Evolutionary conservation across 2,113 vertebrate genomes (phyloP).

Genomic region (Malurus elegans): DNA sequence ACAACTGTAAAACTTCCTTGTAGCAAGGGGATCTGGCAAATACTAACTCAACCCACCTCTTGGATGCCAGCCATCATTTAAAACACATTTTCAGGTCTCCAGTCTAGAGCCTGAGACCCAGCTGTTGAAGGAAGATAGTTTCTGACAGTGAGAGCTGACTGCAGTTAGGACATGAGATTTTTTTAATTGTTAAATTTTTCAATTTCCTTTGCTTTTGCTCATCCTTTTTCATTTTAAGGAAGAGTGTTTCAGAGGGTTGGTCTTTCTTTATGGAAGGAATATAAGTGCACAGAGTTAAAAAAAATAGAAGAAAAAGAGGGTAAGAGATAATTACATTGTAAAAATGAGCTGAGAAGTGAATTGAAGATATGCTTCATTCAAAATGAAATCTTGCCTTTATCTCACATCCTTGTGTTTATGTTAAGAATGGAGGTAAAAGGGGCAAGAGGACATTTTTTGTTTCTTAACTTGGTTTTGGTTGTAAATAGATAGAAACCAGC

Average conservation of each 20-base stretch:
- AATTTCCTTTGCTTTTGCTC: neutral
- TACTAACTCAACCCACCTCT: neutral
- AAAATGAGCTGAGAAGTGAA: neutral
- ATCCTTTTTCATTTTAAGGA: neutral
- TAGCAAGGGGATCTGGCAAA: neutral
- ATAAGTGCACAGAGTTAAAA: neutral
- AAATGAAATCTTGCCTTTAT: neutral
- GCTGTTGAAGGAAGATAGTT: neutral
- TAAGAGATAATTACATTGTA: neutral
- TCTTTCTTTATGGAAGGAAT: neutral
- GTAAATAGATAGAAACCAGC: neutral
- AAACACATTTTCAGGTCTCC: neutral
- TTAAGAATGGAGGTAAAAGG: neutral
- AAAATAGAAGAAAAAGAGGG: neutral
- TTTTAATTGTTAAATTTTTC: too few relatives aligned
- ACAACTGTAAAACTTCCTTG: neutral
- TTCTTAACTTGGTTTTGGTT: neutral
- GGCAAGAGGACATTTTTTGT: neutral
- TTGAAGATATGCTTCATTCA: neutral
- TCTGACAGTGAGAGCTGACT: neutral
- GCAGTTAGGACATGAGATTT: neutral
- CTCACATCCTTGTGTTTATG: neutral
- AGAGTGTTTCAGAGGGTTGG: neutral
- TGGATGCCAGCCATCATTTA: neutral
- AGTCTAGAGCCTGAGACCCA: neutral